Evolutionary conservation across 2,797 vertebrate species (phyloP), one percentile per base, ranked within the genome.

Genomic region (Lates japonicus): DNA sequence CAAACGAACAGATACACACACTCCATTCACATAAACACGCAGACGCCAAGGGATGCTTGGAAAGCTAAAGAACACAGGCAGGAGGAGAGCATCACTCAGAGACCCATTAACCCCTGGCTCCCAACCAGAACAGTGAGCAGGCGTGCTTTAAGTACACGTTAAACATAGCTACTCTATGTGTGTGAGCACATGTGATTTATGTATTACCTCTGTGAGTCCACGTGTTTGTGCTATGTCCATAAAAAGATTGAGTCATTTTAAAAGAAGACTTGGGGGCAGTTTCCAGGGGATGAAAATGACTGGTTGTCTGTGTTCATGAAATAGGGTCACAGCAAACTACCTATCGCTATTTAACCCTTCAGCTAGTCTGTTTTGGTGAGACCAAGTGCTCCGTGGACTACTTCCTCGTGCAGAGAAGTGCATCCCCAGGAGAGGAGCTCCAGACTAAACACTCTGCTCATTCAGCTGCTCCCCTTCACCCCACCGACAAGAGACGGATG

Each of bases 381-480:
- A 57, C 80, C 87, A 85, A 97, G 86, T 88, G 74, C 72, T 81
- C 74, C 14, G 64, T 80, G 95, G 96, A 96, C 94, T 93, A 96
- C 97, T 97, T 97, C 96, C 97, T 97, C 86, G 82, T 91, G 91
- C 83, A 92, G 94, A 94, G 86, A 82, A 94, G 94, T 90, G 90
- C 92, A 95, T 95, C 96, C 96, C 97, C 96, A 80, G 48, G 97
- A 97, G 97, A 96, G 95, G 59, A 95, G 92, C 94, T 92, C 94
- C 94, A 98, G 97, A 98, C 97, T 98, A 97, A 97, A 98, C 97
- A 98, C 94, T 88, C 81, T n/a, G 54, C 86, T 90, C 94, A 89
- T 94, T 97, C 96, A 97, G 97, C 97, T 97, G 97, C 94, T 93
- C 85, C 95, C 94, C 89, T 91, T 93, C 89, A 87, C 90, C 89